Evolutionary conservation across 2,113 vertebrate species (phyloP), one percentile per base, ranked within the genome.

Genomic region (Triplophysa rosa): DNA sequence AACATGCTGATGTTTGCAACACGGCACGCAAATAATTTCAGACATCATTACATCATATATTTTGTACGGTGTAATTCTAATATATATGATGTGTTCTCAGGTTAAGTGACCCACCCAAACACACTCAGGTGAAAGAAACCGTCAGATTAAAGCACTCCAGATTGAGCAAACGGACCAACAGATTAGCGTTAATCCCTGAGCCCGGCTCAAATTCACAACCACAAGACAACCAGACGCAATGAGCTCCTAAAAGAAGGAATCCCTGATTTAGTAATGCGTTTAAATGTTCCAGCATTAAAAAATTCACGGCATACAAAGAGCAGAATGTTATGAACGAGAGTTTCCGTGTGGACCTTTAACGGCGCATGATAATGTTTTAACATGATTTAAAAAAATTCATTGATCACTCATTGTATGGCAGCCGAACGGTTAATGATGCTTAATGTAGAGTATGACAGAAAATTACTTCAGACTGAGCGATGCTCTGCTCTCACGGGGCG

Each of bases 101-200:
- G n/a, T n/a, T n/a, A n/a, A 29, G 29, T 29, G 29, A 29, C 29
- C 26, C 14, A 47, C 13, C 12, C 24, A 45, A 23, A 54, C n/a
- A 33, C 54, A 54, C 26, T 56, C 21, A 56, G 67, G 2, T 2
- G 16, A 73, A 62, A 47, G 37, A 67, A 61, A 47, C 3, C 2
- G 10, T 17, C n/a, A 63, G 78, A 80, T 83, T 78, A 77, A 77
- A 73, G 82, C 26, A n/a, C 40, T 45, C 54, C 45, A 4, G 19
- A 72, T 3, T 0, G 5, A n/a, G 69, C 67, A 45, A 76, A 17
- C 65, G 24, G 40, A 75, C 40, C 47, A 62, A 45, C 56, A 80
- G 84, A 85, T 85, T 85, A 85, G 37, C 69, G 33, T 6, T 83
- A 83, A 85, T 85, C 84, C 68, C 37, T 82, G 59, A 82, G 61